These are phyloP conservation scores for Penelope pileata DNA, from an alignment of 2,113 vertebrate species.

Conservation along the genomic window DNA sequence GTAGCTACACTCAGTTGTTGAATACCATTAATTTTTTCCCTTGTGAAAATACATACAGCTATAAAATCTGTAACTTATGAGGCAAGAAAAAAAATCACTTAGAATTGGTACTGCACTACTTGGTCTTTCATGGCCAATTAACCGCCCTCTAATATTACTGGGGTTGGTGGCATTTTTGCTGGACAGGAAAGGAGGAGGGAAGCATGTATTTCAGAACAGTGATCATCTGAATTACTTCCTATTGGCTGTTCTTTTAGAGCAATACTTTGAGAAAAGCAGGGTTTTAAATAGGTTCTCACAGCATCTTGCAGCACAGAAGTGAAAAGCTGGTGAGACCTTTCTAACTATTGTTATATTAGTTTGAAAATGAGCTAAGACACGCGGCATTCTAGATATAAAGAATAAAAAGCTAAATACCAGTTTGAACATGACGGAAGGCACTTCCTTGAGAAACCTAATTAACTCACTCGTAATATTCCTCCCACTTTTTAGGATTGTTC, in stretches of 20 bases:
- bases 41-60: background rate
- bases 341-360: background rate
- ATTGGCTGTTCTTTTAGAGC: background rate
- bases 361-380: background rate
- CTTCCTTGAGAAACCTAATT: background rate
- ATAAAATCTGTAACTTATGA: background rate
- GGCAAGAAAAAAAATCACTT: background rate
- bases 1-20: background rate
- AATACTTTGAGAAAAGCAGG: background rate
- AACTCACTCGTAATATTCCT: background rate
- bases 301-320: background rate
- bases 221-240: background rate
- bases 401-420: background rate
- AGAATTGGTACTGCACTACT: background rate
- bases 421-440: background rate
- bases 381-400: background rate
- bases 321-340: background rate
- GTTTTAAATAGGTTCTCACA: background rate
- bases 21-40: background rate
- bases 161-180: background rate
- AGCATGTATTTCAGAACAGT: rapidly evolving
- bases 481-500: background rate
- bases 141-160: background rate
- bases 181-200: background rate
- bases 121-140: background rate